A percentile compares a stretch with the other conserved stretches of the same genome.
These are phyloP conservation scores for Ectropis crepuscularia DNA, from an alignment of 2,888 invertebrate genomes.

Conservation along the genomic window DNA sequence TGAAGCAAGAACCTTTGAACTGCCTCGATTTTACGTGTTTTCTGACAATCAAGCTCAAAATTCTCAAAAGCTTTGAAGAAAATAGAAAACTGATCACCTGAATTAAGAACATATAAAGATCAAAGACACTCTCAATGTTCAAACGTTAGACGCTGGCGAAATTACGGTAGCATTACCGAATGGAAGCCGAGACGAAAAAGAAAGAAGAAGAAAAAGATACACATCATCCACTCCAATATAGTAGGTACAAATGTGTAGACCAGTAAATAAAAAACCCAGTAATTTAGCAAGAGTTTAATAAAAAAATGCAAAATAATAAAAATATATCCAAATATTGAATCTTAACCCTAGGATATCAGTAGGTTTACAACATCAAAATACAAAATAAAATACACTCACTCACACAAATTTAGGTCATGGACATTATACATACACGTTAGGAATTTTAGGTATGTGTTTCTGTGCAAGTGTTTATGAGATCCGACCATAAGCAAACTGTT, in stretches of 20 bases:
- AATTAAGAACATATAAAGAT: no score
- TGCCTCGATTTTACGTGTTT: no score
- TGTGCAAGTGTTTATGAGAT: not conserved
- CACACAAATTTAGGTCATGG: conserved; percentile 52
- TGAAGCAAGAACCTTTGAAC: no score
- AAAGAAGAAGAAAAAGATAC: no score
- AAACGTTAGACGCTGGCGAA: no score
- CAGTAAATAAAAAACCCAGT: conserved; percentile 51
- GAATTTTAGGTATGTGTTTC: conserved; percentile 1
- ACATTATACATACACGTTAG: conserved; percentile 4
- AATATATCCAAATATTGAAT: conserved; percentile 83
- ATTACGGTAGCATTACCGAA: no score
- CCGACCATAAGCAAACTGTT: conserved; percentile 6
- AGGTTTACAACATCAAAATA: conserved; percentile 76
- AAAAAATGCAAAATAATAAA: conserved; percentile 84
- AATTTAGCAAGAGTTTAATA: conserved; percentile 84
- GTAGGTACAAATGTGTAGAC: not conserved
- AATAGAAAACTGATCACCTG: no score
- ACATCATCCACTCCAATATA: no score
- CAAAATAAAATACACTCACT: conserved; percentile 70
- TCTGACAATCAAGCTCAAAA: no score
- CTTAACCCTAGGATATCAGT: conserved; percentile 77
- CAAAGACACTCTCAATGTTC: no score
- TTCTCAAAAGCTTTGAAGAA: no score
- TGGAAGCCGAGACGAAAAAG: no score